Evolutionary conservation across 2,113 vertebrate species (phyloP).

Genomic region (Callipepla squamata): DNA sequence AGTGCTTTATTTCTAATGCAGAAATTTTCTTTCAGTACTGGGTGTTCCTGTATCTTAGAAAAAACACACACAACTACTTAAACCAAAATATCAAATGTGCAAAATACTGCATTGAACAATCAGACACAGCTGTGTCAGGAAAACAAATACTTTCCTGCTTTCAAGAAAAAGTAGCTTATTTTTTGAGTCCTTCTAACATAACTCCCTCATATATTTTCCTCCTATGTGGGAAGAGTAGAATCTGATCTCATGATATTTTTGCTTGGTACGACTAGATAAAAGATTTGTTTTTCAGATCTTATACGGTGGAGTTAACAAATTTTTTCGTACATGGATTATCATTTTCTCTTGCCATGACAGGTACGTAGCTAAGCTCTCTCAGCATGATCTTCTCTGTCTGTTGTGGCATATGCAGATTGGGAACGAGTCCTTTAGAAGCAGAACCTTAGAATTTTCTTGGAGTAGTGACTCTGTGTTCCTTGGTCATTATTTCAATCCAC

Average conservation of each 20-base stretch:
- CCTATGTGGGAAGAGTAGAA: neutral
- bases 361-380: neutral
- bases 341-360: neutral
- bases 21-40: neutral
- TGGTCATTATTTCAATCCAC: neutral
- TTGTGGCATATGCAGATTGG: neutral
- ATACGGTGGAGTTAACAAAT: neutral
- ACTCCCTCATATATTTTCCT: neutral
- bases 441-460: neutral
- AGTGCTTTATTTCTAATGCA: neutral
- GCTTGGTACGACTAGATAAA: neutral
- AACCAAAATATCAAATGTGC: neutral
- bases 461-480: neutral
- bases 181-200: neutral
- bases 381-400: neutral
- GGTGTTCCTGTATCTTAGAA: neutral
- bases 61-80: neutral
- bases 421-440: neutral
- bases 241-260: neutral
- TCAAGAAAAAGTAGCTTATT: neutral
- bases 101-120: neutral
- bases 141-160: neutral
- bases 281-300: neutral
- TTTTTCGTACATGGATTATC: neutral
- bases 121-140: neutral